Base-by-base conservation (phyloP, 92 coral and sea anemone species). In the Porites rus region DNA sequence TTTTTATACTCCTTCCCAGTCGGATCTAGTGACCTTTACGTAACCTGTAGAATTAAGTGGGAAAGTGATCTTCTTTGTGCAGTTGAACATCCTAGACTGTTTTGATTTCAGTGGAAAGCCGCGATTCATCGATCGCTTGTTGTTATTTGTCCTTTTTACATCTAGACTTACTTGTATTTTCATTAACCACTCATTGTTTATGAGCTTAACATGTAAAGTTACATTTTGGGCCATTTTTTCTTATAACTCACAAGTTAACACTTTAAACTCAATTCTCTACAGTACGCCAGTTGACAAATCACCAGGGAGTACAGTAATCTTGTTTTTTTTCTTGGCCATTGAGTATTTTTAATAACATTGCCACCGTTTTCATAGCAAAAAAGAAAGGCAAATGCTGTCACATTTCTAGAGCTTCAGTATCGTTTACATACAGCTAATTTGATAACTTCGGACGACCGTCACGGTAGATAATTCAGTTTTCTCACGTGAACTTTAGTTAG, bases 401-500 rank as follows among this genome's bases (percentile, higher is more conserved):
- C 11, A 14, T 8, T 56, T 56, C 16, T 12, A 2, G 16, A 56
- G 11, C 2, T 10, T 14, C 13, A 56, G 11, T 10, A 10, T 10
- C 5, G 3, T 56, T 10, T 56, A 10, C 61, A 56, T 56, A 56
- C 61, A 56, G 61, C 17, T 54, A 54, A 13, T 3, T 10, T 54
- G 10, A 10, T 54, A 54, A 54, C 60, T 28, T 28, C 31, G 31
- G 31, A 28, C 54, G 9, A 38, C 19, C 51, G 13, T 46, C 21
- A n/a, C 12, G 51, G 13, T 19, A 7, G 4, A 17, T 38, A 38
- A 38, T 38, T 38, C 46, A 38, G 6, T 74, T 74, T 74, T 74
- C 78, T 52, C 78, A 53, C 78, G 78, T 19, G 60, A 74, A 52
- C 11, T 38, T 74, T 74, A 53, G 78, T 51, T 74, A 20, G 22